Base-by-base conservation (phyloP, 2,113 vertebrate species). In the Dasyornis broadbenti region DNA sequence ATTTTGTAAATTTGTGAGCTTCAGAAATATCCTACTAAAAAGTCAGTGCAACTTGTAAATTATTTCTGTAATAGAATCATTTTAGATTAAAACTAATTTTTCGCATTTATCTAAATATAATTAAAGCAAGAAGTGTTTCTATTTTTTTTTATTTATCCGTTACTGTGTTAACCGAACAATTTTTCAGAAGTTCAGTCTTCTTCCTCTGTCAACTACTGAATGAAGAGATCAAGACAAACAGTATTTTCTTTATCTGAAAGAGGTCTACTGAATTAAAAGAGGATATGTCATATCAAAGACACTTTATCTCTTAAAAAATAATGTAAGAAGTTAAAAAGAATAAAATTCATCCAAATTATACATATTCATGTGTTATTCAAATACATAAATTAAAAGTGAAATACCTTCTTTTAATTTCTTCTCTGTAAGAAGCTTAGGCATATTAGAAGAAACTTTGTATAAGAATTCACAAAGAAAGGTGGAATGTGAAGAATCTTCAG, bases 381-480 rank as follows among this genome's bases (percentile, higher is more conserved):
- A 70, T 39, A 26, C 15, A 50, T n/a, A 31, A 73, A 72, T 45
- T 73, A 77, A 80, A 89, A 94, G 42, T 86, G 45, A 87, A 69
- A 93, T 98, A 99, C 99, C 99, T 81, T 99, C 99, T 96, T 98
- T 98, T 84, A 98, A 94, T 82, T 98, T 99, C 79, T 98, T 98
- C 90, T 99, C 99, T 89, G 95, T 89, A 39, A 98, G 96, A 20
- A 97, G 77, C 95, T 98, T 99, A 64, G 96, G 63, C 3, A 93
- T 92, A 83, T 96, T 97, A n/a, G 97, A 86, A 22, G 98, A 95
- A 90, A 98, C 97, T 95, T 98, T 98, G 95, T 99, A 99, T 79
- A 99, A 97, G 98, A 99, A 99, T 82, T 99, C 99, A 86, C 98
- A 99, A 94, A 99, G 98, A 96, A 99, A 99, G 66, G 93, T 96